Conservation (phyloP, 2,888 invertebrate species). For the Cantharis nigra region DNA sequence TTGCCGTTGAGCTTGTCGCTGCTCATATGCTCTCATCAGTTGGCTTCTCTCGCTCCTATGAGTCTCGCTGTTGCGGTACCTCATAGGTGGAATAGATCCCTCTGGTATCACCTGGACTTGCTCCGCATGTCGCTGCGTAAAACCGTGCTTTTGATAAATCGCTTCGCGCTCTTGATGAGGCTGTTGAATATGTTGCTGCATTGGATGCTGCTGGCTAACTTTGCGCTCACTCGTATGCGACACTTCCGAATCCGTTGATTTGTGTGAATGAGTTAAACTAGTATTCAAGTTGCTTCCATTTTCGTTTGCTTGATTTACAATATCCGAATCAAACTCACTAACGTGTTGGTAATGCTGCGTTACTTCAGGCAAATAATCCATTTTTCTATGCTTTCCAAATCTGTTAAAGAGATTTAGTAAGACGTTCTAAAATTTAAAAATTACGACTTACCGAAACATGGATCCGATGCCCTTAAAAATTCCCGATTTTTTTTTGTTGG, state of each 20-base stretch:
- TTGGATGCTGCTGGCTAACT: slow-evolving; percentile 53
- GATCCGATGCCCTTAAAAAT: slow-evolving; percentile 78
- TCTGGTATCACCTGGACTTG: slow-evolving; percentile 55
- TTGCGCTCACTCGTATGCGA: slow-evolving; percentile 55
- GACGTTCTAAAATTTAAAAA: not conserved
- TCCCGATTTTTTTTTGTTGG: slow-evolving; percentile 71
- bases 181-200: slow-evolving; percentile 32
- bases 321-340: slow-evolving; percentile 48
- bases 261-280: slow-evolving; percentile 49
- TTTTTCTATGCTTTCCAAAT: slow-evolving; percentile 70
- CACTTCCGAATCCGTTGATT: slow-evolving; percentile 46
- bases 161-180: slow-evolving; percentile 40
- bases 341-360: slow-evolving; percentile 49
- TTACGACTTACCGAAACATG: slow-evolving; percentile 68
- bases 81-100: slow-evolving; percentile 48
- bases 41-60: slow-evolving; percentile 41
- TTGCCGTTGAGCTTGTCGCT: slow-evolving; percentile 61
- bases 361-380: slow-evolving; percentile 43
- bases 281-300: slow-evolving; percentile 33
- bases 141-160: slow-evolving; percentile 53
- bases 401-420: slow-evolving; percentile 46
- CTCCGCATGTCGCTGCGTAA: slow-evolving; percentile 52
- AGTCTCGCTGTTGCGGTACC: slow-evolving; percentile 45
- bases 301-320: slow-evolving; percentile 6
- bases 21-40: slow-evolving; percentile 56